These are phyloP conservation scores for Metalampra italica DNA, from an alignment of 2,888 invertebrate species.

Conservation along the genomic window DNA sequence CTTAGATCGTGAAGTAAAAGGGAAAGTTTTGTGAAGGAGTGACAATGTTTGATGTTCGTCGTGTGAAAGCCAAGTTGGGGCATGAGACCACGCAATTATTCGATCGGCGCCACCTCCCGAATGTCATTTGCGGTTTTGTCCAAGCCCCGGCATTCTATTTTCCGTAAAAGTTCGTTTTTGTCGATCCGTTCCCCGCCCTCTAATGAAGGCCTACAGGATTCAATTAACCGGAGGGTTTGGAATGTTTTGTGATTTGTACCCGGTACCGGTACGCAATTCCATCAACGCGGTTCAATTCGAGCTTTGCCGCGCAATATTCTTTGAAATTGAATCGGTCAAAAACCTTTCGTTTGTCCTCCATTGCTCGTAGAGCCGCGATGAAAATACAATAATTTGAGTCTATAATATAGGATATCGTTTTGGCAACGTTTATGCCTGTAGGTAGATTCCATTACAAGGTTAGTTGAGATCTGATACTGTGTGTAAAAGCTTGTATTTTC, in stretches of 20 bases:
- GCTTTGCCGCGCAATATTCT: slow-evolving; percentile 37
- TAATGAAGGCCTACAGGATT: slow-evolving; percentile 75
- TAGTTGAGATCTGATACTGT: no score
- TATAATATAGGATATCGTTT: no score
- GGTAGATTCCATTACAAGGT: no score
- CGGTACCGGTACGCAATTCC: slow-evolving; percentile 55
- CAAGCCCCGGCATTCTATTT: slow-evolving; percentile 47
- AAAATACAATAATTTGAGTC: background rate
- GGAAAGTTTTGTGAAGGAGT: slow-evolving; percentile 53
- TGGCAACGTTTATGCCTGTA: no score
- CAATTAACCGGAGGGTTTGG: slow-evolving; percentile 70
- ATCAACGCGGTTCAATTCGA: slow-evolving; percentile 56
- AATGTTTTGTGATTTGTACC: slow-evolving; percentile 73
- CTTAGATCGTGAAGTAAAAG: slow-evolving; percentile 44
- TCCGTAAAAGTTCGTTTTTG: slow-evolving; percentile 68
- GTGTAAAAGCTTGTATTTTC: no score
- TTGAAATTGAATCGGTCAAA: slow-evolving; percentile 43
- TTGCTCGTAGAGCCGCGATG: background rate
- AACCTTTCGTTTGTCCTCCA: slow-evolving; percentile 23
- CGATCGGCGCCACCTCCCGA: slow-evolving; percentile 55
- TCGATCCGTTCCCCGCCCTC: slow-evolving; percentile 46
- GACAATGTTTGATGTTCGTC: slow-evolving; percentile 43
- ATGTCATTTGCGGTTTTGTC: slow-evolving; percentile 70
- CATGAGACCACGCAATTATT: slow-evolving; percentile 53
- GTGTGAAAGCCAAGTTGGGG: slow-evolving; percentile 59